Evolutionary conservation across 2,888 invertebrate species (phyloP).

Genomic region (Galerucella nymphaeae): DNA sequence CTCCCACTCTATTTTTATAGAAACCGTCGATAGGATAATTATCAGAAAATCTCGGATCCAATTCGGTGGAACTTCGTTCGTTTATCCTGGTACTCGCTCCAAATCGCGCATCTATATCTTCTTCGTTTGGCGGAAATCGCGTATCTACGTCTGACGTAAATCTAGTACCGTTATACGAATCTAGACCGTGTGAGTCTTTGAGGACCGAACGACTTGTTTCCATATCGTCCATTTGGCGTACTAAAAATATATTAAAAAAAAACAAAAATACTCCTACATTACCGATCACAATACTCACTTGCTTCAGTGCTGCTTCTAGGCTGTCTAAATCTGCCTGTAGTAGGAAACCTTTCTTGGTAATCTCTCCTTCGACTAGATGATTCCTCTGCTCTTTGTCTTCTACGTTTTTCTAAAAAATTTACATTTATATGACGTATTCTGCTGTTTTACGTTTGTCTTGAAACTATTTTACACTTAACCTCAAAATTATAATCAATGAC

Average conservation of each 20-base stretch:
- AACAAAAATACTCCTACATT: background rate
- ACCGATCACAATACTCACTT: constrained; percentile 57
- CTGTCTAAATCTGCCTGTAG: constrained; percentile 63
- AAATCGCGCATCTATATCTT: constrained; percentile 71
- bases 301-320: constrained; percentile 65
- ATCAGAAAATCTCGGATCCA: constrained; percentile 59
- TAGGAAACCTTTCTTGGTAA: constrained; percentile 75
- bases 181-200: constrained; percentile 78
- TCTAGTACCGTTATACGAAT: constrained; percentile 72
- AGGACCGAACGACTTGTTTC: constrained; percentile 84
- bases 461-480: too few relatives aligned
- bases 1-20: constrained; percentile 67
- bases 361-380: constrained; percentile 79
- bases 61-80: constrained; percentile 58
- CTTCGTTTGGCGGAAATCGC: constrained; percentile 61
- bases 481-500: too few relatives aligned
- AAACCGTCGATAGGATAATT: constrained; percentile 61
- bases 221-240: constrained; percentile 70
- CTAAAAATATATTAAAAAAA: constrained; percentile 54
- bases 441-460: too few relatives aligned
- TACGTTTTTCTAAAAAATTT: constrained; percentile 78
- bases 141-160: constrained; percentile 59
- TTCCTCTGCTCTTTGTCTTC: constrained; percentile 84
- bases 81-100: constrained; percentile 72
- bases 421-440: too few relatives aligned